phyloP scores from a whole-genome alignment of 23 tunicate species.

The Styela plicata region DNA sequence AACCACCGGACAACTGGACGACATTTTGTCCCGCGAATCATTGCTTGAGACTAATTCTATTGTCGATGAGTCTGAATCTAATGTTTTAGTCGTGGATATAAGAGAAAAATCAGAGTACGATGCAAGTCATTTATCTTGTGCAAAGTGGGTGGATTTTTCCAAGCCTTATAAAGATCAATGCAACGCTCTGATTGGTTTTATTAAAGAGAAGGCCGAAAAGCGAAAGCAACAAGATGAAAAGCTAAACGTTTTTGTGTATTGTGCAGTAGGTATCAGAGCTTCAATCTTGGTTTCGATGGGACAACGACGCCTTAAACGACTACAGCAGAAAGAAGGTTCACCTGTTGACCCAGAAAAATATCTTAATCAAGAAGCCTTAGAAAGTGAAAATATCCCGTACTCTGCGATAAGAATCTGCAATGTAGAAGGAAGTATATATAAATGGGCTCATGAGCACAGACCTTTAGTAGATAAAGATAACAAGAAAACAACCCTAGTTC shows the following conservation, averaged over 20 bases:
- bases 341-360: constrained; percentile 18
- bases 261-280: constrained; percentile 25
- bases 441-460: constrained; percentile 83
- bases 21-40: not conserved
- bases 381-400: not conserved
- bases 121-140: constrained; percentile 9
- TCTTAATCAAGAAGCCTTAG: not conserved
- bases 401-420: constrained; percentile 26
- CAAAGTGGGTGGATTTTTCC: constrained; percentile 3
- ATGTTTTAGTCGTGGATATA: constrained; percentile 1
- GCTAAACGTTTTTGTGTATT: constrained; percentile 5
- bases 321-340: not conserved
- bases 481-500: constrained; percentile 44
- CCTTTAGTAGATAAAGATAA: constrained; percentile 38
- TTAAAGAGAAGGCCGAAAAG: not conserved
- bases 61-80: not conserved
- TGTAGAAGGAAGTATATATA: constrained; percentile 78
- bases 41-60: not conserved
- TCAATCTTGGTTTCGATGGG: not conserved
- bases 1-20: not conserved
- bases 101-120: constrained; percentile 14
- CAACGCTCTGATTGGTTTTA: not conserved
- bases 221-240: not conserved
- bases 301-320: not conserved
- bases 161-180: constrained; percentile 7